These are phyloP conservation scores for Tenualosa ilisha DNA, from an alignment of 2,797 vertebrate genomes.

Conservation along the genomic window DNA sequence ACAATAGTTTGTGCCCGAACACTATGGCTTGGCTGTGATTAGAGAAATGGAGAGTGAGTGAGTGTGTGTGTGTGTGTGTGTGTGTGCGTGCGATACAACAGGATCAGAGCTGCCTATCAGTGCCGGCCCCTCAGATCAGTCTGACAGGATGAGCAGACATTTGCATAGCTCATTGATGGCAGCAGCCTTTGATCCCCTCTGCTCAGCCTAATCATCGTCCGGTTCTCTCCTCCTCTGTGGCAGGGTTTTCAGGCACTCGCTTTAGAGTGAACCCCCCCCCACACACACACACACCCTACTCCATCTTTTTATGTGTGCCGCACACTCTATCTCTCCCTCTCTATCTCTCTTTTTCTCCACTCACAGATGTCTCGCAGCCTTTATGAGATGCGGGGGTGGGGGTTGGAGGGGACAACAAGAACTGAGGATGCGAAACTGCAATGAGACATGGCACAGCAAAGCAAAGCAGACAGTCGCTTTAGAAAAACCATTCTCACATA, in stretches of 20 bases:
- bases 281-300: conserved; percentile 24
- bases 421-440: background rate
- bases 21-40: background rate
- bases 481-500: background rate
- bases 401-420: background rate
- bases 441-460: background rate
- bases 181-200: conserved; percentile 66
- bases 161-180: conserved; percentile 67
- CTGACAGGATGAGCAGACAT: conserved; percentile 61
- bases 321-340: background rate
- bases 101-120: conserved; percentile 21
- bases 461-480: background rate
- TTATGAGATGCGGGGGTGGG: background rate
- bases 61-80: background rate
- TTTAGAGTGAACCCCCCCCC: conserved; percentile 46
- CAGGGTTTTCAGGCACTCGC: conserved; percentile 48
- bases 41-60: background rate
- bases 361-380: background rate
- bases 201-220: conserved; percentile 64
- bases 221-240: conserved; percentile 50
- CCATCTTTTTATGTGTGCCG: background rate
- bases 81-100: background rate
- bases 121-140: conserved; percentile 53
- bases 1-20: background rate
- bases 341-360: background rate